phyloP scores from a whole-genome alignment of 2,888 invertebrate species.

The Cheilosia urbana region DNA sequence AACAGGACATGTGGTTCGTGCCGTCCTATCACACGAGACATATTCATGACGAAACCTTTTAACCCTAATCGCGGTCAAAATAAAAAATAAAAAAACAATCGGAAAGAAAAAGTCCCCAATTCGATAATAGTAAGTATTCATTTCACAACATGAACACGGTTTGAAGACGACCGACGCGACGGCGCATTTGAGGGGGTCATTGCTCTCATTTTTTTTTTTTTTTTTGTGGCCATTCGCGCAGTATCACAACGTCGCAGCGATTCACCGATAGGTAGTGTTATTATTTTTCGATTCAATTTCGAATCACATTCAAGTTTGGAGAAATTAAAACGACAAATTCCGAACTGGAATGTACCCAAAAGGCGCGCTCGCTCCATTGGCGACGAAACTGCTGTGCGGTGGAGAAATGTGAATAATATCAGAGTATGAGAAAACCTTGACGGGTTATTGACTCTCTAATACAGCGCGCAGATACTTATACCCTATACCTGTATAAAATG shows the following conservation, averaged over 20 bases:
- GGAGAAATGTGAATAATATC: conserved; percentile 72
- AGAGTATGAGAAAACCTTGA: conserved; percentile 65
- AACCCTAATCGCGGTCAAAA: conserved; percentile 11
- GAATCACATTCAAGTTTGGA: conserved; percentile 70
- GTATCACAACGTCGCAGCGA: conserved; percentile 24
- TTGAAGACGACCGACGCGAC: not conserved
- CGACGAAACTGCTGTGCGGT: conserved; percentile 32
- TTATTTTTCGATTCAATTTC: conserved; percentile 46
- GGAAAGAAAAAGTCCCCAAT: not conserved
- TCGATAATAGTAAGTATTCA: conserved; percentile 11
- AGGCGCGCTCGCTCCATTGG: conserved; percentile 50
- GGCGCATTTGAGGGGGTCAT: conserved; percentile 40
- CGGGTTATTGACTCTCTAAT: conserved; percentile 66
- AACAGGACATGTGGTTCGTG: conserved; percentile 52
- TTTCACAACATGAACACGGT: conserved; percentile 20
- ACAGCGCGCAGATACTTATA: conserved; percentile 13
- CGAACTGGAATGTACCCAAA: conserved; percentile 71
- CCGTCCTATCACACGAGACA: conserved; percentile 5
- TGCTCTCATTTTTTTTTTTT: conserved; percentile 36
- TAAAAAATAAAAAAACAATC: not conserved
- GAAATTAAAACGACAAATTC: conserved; percentile 67
- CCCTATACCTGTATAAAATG: not conserved
- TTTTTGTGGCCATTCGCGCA: not conserved
- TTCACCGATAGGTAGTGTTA: conserved; percentile 47
- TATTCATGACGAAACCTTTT: conserved; percentile 13